These are phyloP conservation scores for Gnatocerus cornutus DNA, from an alignment of 2,888 invertebrate species.

Conservation along the genomic window DNA sequence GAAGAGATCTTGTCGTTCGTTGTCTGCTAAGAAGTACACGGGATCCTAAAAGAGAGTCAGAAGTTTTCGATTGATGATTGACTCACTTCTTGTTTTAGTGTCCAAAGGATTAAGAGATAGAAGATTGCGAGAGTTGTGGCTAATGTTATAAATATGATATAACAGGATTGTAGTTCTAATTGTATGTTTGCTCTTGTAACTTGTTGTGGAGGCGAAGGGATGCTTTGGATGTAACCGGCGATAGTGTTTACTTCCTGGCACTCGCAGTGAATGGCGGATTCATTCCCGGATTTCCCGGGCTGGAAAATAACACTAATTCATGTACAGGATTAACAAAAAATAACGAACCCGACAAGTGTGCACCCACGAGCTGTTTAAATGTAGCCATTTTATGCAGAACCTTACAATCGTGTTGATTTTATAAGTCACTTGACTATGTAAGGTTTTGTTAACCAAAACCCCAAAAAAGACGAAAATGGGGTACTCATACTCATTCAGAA, in stretches of 20 bases:
- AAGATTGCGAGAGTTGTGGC: constrained; percentile 52
- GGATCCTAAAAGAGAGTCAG: constrained; percentile 21
- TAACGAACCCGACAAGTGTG: background rate
- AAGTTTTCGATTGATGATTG: no score
- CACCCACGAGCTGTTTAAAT: constrained; percentile 1
- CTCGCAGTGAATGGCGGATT: constrained; percentile 47
- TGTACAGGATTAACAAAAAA: no score
- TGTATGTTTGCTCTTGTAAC: constrained; percentile 45
- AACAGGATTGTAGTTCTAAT: constrained; percentile 52
- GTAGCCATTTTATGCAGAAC: constrained; percentile 19
- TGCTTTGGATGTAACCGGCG: constrained; percentile 50
- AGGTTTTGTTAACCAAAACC: background rate
- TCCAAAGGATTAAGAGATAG: constrained; percentile 32
- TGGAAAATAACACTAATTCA: constrained; percentile 37
- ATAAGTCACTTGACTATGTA: no score
- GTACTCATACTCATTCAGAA: constrained; percentile 1
- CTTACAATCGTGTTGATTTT: background rate
- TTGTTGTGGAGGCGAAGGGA: constrained; percentile 49
- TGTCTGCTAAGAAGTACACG: constrained; percentile 27
- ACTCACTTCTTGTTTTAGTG: constrained; percentile 4
- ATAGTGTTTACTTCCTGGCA: constrained; percentile 50
- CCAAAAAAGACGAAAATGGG: constrained; percentile 1
- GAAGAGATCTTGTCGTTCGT: constrained; percentile 26
- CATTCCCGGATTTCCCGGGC: background rate
- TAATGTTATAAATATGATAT: constrained; percentile 53